Conservation (phyloP, 1,140 invertebrate genomes). For the Bactericera cockerelli region DNA sequence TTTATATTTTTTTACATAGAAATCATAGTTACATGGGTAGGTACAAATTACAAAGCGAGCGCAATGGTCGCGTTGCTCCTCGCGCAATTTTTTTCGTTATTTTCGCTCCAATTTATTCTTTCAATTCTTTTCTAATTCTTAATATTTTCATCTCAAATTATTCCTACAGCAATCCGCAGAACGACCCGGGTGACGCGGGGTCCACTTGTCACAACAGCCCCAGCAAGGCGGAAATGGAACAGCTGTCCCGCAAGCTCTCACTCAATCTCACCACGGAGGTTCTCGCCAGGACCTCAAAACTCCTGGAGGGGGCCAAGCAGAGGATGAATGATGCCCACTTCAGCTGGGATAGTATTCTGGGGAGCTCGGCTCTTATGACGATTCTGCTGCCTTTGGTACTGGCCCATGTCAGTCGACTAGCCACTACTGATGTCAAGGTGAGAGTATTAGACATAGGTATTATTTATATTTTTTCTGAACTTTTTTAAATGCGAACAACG, state of each 20-base stretch:
- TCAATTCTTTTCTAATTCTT: no score
- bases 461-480: no score
- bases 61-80: no score
- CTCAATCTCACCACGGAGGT: conserved; percentile 54
- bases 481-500: no score
- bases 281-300: conserved; percentile 50
- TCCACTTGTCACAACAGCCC: conserved; percentile 34
- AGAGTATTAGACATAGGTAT: conserved; percentile 17
- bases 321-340: conserved; percentile 37
- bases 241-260: conserved; percentile 53
- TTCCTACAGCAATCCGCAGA: conserved; percentile 46
- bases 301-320: conserved; percentile 52
- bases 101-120: no score
- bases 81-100: no score
- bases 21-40: no score
- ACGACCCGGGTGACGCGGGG: conserved; percentile 18
- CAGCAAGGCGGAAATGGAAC: conserved; percentile 47
- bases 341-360: conserved; percentile 34
- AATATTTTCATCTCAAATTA: no score
- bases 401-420: conserved; percentile 64
- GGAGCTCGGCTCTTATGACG: conserved; percentile 44
- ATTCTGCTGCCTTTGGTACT: conserved; percentile 62
- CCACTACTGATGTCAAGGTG: conserved; percentile 64
- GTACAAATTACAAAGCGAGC: no score
- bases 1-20: no score